These are phyloP conservation scores for Tamandua tetradactyla DNA, from an alignment of 2,797 vertebrate species.

Conservation along the genomic window DNA sequence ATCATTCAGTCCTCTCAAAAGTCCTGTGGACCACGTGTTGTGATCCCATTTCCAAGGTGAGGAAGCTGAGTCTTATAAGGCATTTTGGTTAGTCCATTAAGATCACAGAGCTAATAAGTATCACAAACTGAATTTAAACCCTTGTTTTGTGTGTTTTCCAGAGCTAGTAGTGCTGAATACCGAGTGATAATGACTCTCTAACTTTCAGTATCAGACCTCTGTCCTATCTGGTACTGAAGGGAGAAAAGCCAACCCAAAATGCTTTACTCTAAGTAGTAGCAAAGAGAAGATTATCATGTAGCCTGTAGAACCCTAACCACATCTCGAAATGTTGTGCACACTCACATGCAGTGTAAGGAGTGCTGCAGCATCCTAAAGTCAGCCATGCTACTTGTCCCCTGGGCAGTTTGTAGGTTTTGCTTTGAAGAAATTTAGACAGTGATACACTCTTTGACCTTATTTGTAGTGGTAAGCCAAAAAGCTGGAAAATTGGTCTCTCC, in stretches of 20 bases:
- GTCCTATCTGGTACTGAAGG: no score
- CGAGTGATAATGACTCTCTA: neutral
- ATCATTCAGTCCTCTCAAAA: neutral
- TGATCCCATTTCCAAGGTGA: neutral
- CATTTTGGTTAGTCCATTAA: neutral
- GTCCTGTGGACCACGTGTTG: neutral
- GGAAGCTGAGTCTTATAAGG: neutral
- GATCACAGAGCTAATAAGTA: neutral
- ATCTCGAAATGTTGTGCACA: neutral
- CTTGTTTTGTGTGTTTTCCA: neutral
- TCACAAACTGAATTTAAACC: neutral
- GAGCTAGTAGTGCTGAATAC: neutral
- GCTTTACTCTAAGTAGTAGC: neutral
- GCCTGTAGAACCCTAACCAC: neutral
- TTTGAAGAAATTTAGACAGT: constrained; percentile 18
- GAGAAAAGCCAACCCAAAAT: neutral
- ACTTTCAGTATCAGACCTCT: neutral
- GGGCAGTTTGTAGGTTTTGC: neutral
- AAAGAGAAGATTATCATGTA: neutral
- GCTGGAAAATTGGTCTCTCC: neutral
- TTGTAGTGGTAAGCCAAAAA: constrained; percentile 53
- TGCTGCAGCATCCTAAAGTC: neutral
- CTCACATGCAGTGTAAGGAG: neutral
- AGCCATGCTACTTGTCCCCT: neutral
- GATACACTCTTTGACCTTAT: neutral